These are phyloP conservation scores for Rosalia funebris DNA, from an alignment of 2,888 invertebrate species.

Conservation along the genomic window DNA sequence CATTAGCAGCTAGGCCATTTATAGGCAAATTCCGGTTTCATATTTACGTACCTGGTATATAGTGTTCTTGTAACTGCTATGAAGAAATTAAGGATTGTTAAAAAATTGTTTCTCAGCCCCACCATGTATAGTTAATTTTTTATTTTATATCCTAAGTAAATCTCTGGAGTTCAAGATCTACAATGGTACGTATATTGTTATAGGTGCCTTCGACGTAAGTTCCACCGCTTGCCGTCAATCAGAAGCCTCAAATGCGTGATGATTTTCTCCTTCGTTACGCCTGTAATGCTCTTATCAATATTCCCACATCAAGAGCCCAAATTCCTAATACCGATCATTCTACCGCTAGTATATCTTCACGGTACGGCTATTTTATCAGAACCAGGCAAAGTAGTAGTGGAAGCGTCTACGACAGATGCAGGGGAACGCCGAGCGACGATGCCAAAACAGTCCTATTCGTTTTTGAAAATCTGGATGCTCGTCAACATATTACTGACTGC, in stretches of 20 bases:
- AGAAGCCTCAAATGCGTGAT: conserved; percentile 83
- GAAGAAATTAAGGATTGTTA: too few relatives aligned
- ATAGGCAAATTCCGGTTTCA: too few relatives aligned
- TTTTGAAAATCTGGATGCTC: conserved; percentile 71
- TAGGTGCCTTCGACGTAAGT: conserved; percentile 73
- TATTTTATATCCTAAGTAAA: too few relatives aligned
- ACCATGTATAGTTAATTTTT: too few relatives aligned
- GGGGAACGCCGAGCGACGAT: conserved; percentile 50
- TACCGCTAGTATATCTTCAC: conserved; percentile 83
- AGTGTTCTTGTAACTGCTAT: too few relatives aligned
- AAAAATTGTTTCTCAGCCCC: too few relatives aligned
- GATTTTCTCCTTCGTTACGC: conserved; percentile 78
- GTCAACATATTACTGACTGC: conserved; percentile 75
- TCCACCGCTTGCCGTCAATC: conserved; percentile 77
- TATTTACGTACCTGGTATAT: too few relatives aligned
- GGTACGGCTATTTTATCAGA: conserved; percentile 63
- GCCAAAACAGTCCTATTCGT: conserved; percentile 29
- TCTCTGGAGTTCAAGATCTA: too few relatives aligned
- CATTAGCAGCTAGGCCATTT: too few relatives aligned
- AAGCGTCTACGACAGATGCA: conserved; percentile 43
- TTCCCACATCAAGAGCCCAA: conserved; percentile 94
- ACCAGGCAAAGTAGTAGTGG: conserved; percentile 49
- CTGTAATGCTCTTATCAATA: conserved; percentile 79
- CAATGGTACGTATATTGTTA: too few relatives aligned
- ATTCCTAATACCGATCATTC: conserved; percentile 84